Evolutionary conservation across 2,888 invertebrate species (phyloP).

Genomic region (Macaria notata): DNA sequence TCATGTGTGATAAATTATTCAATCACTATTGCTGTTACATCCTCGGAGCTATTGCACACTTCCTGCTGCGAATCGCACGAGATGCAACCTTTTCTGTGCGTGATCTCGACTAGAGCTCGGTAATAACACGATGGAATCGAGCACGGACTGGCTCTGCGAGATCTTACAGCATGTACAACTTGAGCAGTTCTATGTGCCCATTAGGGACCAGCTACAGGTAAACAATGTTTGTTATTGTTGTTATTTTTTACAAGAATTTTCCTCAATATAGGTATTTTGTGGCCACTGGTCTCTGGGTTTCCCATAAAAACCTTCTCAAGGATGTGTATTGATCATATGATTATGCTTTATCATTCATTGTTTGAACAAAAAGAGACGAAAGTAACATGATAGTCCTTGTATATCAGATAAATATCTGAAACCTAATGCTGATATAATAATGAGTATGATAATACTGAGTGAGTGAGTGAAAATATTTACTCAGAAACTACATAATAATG

Average conservation of each 20-base stretch:
- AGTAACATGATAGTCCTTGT: too few relatives aligned
- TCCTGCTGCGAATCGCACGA: slow-evolving; percentile 62
- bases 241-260: background rate
- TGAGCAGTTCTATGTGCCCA: slow-evolving; percentile 93
- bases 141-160: slow-evolving; percentile 91
- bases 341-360: too few relatives aligned
- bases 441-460: too few relatives aligned
- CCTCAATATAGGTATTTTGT: too few relatives aligned
- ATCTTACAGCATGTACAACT: slow-evolving; percentile 94
- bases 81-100: slow-evolving; percentile 56
- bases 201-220: slow-evolving; percentile 95
- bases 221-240: slow-evolving; percentile 34
- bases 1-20: slow-evolving; percentile 28
- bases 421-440: too few relatives aligned
- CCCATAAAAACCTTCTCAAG: too few relatives aligned
- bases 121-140: slow-evolving; percentile 64
- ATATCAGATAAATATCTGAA: too few relatives aligned
- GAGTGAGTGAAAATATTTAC: too few relatives aligned
- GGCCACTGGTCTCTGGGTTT: too few relatives aligned
- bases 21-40: slow-evolving; percentile 35
- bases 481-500: too few relatives aligned
- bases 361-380: too few relatives aligned
- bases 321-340: too few relatives aligned
- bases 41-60: slow-evolving; percentile 49
- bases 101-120: slow-evolving; percentile 34